Evolutionary conservation across 2,797 vertebrate species (phyloP).

Genomic region (Dromococcyx pavoninus): DNA sequence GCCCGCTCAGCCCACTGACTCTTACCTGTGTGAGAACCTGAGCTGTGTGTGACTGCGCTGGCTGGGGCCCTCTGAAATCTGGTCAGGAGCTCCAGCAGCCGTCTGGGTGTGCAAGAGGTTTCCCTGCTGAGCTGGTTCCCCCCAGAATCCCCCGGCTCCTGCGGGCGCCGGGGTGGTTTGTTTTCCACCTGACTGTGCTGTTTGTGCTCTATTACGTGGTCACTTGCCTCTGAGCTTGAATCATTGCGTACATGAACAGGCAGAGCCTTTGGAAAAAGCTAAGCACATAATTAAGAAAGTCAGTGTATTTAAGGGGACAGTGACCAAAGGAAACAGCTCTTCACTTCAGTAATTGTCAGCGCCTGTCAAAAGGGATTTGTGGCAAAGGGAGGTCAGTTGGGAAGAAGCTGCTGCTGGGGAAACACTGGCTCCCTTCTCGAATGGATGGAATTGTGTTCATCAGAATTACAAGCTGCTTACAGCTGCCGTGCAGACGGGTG

Average conservation of each 20-base stretch:
- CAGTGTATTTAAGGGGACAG: neutral
- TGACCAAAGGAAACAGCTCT: slow-evolving; percentile 21
- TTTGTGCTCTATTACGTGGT: neutral
- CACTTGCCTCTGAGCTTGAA: neutral
- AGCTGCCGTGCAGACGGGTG: neutral
- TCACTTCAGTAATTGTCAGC: neutral
- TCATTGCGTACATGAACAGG: slow-evolving; percentile 37
- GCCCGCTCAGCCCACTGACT: fast-evolving
- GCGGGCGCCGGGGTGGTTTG: neutral
- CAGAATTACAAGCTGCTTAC: neutral
- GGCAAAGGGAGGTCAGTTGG: neutral
- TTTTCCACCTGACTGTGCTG: neutral
- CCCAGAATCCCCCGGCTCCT: neutral
- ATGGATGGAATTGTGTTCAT: neutral
- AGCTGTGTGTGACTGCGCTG: neutral
- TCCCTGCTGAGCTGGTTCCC: neutral
- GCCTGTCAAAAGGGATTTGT: neutral
- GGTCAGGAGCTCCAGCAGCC: neutral
- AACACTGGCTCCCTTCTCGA: fast-evolving
- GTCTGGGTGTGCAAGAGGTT: neutral
- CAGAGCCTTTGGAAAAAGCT: slow-evolving; percentile 20
- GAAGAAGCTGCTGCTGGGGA: neutral
- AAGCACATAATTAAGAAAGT: slow-evolving; percentile 44
- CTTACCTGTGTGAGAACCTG: fast-evolving
- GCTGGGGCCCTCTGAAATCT: neutral